Evolutionary conservation across 2,888 invertebrate species (phyloP), one percentile per base, ranked within the genome.

Genomic region (Protophormia terraenovae): DNA sequence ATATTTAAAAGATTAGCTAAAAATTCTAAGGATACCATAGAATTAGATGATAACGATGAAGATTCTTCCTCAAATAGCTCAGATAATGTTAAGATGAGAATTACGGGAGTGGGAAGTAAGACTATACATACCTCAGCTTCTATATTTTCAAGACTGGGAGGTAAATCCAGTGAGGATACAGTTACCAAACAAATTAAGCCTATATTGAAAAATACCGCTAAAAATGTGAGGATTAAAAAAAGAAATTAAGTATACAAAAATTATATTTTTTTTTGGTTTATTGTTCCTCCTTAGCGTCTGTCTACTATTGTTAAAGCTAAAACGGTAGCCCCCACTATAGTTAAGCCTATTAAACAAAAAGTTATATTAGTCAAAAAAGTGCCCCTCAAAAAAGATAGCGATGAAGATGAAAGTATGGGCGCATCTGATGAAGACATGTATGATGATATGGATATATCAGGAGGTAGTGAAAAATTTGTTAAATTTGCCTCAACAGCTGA

Each of bases 401-500:
- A 90, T 58, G 89, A 89, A 14, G 87, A 88, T 14, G 88, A 90
- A 66, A 88, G 87, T 84, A 88, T 88, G 12, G 90, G 89, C 58
- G 81, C 88, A 22, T 87, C 83, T 24, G 86, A 88, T 22, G 83
- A 85, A 41, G 87, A 87, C 8, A 87, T 86, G 24, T 86, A 84
- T 41, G 86, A 87, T 16, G 88, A 86, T n/a, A 84, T 88, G 35
- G 86, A 86, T 24, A 29, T 83, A 41, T 53, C 60, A n/a, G 86
- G 80, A 3, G 85, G 85, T 1, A 89, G 87, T 8, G 92, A 92
- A 69, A 93, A 93, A 87, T 89, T 91, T 71, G 93, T 93, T 0
- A 92, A 92, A 71, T 93, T 93, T 75, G 93, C 93, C 3, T 90
- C 92, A 0, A 92, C 91, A 14, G 93, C 93, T 2, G 93, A 93